Evolutionary conservation across 2,113 vertebrate genomes (phyloP).

Genomic region (Prionailurus viverrinus): DNA sequence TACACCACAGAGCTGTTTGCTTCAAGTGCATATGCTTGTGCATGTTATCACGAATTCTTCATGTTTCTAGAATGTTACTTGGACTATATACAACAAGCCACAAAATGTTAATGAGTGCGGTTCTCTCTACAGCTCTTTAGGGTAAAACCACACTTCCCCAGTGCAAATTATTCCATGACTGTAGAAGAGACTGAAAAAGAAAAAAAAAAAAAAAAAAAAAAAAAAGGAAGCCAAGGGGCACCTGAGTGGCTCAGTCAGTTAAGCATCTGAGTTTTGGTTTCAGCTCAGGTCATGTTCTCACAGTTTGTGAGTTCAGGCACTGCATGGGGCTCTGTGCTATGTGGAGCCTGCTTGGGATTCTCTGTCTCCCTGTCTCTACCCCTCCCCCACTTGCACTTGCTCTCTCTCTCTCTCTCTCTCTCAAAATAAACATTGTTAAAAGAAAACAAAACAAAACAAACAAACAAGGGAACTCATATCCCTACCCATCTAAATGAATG

Average conservation of each 20-base stretch:
- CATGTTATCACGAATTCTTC: not conserved
- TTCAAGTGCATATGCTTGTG: not conserved
- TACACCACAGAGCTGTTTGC: not conserved
- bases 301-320: too few relatives aligned
- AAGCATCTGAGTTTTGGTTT: too few relatives aligned
- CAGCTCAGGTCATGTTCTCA: too few relatives aligned
- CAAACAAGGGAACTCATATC: not conserved
- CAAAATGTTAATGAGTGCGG: not conserved
- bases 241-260: too few relatives aligned
- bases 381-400: too few relatives aligned
- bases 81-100: not conserved
- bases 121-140: not conserved
- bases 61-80: not conserved
- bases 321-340: too few relatives aligned
- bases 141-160: not conserved
- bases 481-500: not conserved
- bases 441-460: not conserved
- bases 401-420: too few relatives aligned
- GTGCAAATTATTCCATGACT: not conserved
- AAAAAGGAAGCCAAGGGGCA: not conserved
- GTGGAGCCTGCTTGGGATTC: too few relatives aligned
- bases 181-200: not conserved
- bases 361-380: too few relatives aligned
- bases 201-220: not conserved
- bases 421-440: too few relatives aligned